phyloP scores from a whole-genome alignment of 2,797 vertebrate genomes.

The Apogon hyalosoma region DNA sequence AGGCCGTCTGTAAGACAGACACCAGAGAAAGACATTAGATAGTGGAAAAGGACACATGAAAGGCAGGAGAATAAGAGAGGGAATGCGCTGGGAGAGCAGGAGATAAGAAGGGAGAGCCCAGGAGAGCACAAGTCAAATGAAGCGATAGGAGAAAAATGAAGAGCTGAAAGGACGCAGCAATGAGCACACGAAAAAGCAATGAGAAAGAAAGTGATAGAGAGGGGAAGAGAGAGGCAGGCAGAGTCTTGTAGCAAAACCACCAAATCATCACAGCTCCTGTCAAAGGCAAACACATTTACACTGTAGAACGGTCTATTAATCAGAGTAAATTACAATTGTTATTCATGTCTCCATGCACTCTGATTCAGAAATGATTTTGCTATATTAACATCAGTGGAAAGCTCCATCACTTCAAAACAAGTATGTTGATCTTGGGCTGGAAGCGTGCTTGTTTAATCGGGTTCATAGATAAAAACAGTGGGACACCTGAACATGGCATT shows the following conservation, averaged over 20 bases:
- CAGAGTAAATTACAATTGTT: slow-evolving; percentile 32
- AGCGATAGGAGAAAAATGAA: slow-evolving; percentile 62
- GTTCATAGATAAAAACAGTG: slow-evolving; percentile 13
- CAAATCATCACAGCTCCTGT: slow-evolving; percentile 39
- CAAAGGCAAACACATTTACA: slow-evolving; percentile 22
- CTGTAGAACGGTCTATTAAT: slow-evolving; percentile 21
- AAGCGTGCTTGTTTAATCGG: not conserved
- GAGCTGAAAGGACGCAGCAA: slow-evolving; percentile 56
- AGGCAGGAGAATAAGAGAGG: slow-evolving; percentile 65
- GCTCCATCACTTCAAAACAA: slow-evolving; percentile 25
- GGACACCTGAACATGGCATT: slow-evolving; percentile 14
- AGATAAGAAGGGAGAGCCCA: slow-evolving; percentile 71
- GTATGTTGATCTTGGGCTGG: slow-evolving; percentile 32
- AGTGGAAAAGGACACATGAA: slow-evolving; percentile 74
- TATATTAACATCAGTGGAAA: not conserved
- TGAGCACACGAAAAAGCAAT: slow-evolving; percentile 39
- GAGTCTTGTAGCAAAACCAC: slow-evolving; percentile 20
- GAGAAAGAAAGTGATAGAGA: slow-evolving; percentile 30
- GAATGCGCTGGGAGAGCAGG: slow-evolving; percentile 50
- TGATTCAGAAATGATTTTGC: slow-evolving; percentile 32
- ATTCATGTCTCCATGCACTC: slow-evolving; percentile 6
- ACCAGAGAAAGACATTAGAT: slow-evolving; percentile 62
- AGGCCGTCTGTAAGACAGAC: slow-evolving; percentile 49
- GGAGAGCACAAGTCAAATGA: slow-evolving; percentile 72
- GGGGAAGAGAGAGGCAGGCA: slow-evolving; percentile 7